A percentile compares a stretch with the other conserved stretches of the same genome.
Evolutionary conservation across 1,140 invertebrate species (phyloP).

Genomic region (Drosophila sp.): DNA sequence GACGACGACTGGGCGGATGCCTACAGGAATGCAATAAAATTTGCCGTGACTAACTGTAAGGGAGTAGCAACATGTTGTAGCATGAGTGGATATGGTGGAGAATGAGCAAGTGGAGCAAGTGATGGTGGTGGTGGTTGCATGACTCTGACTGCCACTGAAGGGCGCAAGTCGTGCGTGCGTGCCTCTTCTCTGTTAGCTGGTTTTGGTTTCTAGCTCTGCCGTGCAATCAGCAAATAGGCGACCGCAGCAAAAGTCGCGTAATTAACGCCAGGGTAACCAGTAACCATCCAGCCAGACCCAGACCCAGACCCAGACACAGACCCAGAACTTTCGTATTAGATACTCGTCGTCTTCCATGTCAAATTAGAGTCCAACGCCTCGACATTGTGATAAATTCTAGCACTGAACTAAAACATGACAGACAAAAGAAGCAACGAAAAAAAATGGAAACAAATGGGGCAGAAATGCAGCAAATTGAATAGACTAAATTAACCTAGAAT

Average conservation of each 20-base stretch:
- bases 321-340: conserved; percentile 3
- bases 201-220: conserved; percentile 32
- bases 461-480: conserved; percentile 55
- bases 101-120: background rate
- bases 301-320: background rate
- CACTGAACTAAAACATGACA: conserved; percentile 35
- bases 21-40: conserved; percentile 75
- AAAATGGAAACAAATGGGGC: conserved; percentile 41
- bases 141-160: conserved; percentile 24
- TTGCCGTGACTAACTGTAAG: conserved; percentile 72
- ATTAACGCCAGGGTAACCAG: conserved; percentile 60
- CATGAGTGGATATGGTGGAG: background rate
- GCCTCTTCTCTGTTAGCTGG: conserved; percentile 42
- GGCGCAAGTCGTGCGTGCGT: conserved; percentile 68
- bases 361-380: conserved; percentile 55
- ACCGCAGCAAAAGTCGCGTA: conserved; percentile 78
- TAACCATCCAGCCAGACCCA: background rate
- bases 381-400: conserved; percentile 51
- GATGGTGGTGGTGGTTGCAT: background rate
- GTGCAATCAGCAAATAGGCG: conserved; percentile 78
- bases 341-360: conserved; percentile 39
- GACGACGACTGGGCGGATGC: background rate
- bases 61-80: conserved; percentile 20
- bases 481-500: conserved; percentile 20
- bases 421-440: conserved; percentile 47